phyloP scores from a whole-genome alignment of 1,140 invertebrate species.

The Conus ventricosus region DNA sequence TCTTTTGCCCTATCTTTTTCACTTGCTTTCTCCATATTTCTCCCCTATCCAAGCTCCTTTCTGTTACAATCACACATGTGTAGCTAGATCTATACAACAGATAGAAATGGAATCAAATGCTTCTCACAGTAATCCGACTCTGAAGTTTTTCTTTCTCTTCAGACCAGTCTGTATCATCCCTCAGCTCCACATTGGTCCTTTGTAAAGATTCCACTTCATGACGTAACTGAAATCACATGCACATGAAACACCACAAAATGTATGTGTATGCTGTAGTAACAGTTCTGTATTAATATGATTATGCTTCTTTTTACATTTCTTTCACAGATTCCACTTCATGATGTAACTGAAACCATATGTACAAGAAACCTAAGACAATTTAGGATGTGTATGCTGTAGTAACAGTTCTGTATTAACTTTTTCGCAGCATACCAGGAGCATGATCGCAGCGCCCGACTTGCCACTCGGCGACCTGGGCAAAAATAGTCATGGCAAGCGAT shows the following conservation, averaged over 20 bases:
- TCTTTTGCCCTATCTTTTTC: too few species aligned
- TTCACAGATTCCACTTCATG: constrained; percentile 36
- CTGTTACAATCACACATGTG: not conserved
- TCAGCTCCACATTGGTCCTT: constrained; percentile 40
- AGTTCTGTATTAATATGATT: too few species aligned
- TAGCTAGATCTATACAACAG: not conserved
- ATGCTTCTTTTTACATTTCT: too few species aligned
- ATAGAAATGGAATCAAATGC: too few species aligned
- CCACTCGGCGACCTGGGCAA: too few species aligned
- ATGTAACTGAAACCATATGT: constrained; percentile 30
- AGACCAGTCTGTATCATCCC: not conserved
- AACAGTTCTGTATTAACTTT: too few species aligned
- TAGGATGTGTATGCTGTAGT: not conserved
- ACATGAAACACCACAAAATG: not conserved
- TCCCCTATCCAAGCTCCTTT: too few species aligned
- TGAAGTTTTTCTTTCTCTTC: constrained; percentile 12
- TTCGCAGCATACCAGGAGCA: too few species aligned
- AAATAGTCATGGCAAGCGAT: too few species aligned
- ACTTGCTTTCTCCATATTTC: too few species aligned
- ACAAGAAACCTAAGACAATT: not conserved
- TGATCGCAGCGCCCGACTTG: too few species aligned
- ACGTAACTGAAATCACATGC: constrained; percentile 30
- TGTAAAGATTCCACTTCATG: constrained; percentile 45
- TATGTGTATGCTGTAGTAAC: not conserved
- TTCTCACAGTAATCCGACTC: constrained; percentile 28